phyloP scores from a whole-genome alignment of 2,113 vertebrate species.

The Bufo bufo region DNA sequence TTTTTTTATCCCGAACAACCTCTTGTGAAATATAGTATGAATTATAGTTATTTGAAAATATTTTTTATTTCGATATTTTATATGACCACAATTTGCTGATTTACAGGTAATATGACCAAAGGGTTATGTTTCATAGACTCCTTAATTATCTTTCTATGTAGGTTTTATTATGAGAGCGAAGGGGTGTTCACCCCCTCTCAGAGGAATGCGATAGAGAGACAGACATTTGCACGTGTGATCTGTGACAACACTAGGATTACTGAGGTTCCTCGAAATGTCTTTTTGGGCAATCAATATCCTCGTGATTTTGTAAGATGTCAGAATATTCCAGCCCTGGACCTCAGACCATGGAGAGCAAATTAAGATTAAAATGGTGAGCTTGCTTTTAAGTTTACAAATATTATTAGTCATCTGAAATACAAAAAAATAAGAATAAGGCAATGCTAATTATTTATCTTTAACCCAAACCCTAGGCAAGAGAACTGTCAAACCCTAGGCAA shows the following conservation, averaged over 20 bases:
- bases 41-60: no score
- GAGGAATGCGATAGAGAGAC: conserved; percentile 65
- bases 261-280: conserved; percentile 74
- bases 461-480: neutral
- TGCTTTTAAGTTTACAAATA: neutral
- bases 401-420: neutral
- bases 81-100: neutral
- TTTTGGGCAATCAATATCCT: conserved; percentile 66
- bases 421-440: neutral
- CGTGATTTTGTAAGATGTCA: conserved; percentile 64
- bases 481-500: no score
- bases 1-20: neutral
- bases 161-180: conserved; percentile 86
- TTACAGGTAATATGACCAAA: neutral
- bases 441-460: neutral
- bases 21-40: no score
- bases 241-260: conserved; percentile 86
- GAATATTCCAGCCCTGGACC: conserved; percentile 61
- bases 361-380: neutral
- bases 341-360: neutral
- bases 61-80: neutral
- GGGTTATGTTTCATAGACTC: no score
- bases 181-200: conserved; percentile 80
- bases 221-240: conserved; percentile 81
- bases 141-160: conserved; percentile 20